Conservation (phyloP, 2,888 invertebrate species). For the Orchesella flavescens region DNA sequence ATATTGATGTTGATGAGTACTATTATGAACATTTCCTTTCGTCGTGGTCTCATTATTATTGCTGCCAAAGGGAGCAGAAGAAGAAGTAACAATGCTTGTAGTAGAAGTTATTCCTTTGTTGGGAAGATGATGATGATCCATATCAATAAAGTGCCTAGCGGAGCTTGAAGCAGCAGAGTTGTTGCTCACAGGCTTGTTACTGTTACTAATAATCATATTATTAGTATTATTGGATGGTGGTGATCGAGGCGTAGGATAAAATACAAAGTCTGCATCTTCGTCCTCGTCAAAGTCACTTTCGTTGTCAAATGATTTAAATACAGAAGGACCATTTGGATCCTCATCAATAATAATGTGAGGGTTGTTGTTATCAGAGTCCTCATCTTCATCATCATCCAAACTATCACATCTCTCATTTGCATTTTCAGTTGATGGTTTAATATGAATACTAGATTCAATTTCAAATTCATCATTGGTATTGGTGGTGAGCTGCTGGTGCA, state of each 20-base stretch:
- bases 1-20: too few relatives aligned
- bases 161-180: conserved; percentile 43
- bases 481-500: conserved; percentile 2
- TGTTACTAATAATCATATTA: not conserved
- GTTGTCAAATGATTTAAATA: conserved; percentile 69
- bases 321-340: conserved; percentile 45
- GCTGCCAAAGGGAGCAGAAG: conserved; percentile 57
- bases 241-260: conserved; percentile 53
- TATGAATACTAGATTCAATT: too few relatives aligned
- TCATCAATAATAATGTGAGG: conserved; percentile 24
- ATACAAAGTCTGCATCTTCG: conserved; percentile 67
- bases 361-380: conserved; percentile 56
- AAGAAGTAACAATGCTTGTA: conserved; percentile 58
- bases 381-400: conserved; percentile 60
- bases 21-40: conserved; percentile 41
- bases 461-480: conserved; percentile 4
- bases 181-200: conserved; percentile 30
- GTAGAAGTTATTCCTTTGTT: conserved; percentile 51
- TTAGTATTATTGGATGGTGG: not conserved
- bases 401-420: conserved; percentile 56
- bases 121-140: conserved; percentile 7
- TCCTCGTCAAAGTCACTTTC: conserved; percentile 67
- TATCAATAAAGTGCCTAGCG: conserved; percentile 52
- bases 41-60: conserved; percentile 61
- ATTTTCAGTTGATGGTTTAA: conserved; percentile 30